Conservation (phyloP, 2,113 vertebrate species). For the Cygnus atratus region DNA sequence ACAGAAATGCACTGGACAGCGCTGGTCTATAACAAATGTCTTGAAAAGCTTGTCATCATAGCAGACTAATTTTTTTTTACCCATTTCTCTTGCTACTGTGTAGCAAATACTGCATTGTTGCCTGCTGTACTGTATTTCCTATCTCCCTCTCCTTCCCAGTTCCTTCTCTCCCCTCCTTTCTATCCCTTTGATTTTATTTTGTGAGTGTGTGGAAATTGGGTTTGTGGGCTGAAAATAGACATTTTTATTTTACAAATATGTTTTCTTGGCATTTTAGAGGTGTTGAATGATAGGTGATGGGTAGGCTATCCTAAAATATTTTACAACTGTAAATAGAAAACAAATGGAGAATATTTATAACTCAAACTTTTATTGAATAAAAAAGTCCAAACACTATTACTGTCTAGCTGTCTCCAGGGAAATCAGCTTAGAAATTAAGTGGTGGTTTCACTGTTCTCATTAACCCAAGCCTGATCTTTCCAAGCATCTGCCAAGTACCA, state of each 20-base stretch:
- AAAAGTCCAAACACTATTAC: conserved; percentile 43
- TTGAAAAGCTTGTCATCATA: conserved; percentile 83
- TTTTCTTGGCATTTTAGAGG: conserved; percentile 83
- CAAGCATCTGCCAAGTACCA: neutral
- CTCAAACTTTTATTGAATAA: conserved; percentile 82
- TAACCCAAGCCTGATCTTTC: neutral
- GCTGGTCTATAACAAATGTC: conserved; percentile 93
- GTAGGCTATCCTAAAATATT: conserved; percentile 83
- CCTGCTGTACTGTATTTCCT: conserved; percentile 82
- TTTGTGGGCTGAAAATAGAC: conserved; percentile 71
- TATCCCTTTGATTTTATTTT: conserved; percentile 49
- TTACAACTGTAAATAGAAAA: conserved; percentile 90
- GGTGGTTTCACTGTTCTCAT: neutral
- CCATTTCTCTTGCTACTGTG: conserved; percentile 90
- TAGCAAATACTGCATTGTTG: conserved; percentile 83
- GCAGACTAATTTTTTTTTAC: conserved; percentile 59
- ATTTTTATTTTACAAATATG: conserved; percentile 82
- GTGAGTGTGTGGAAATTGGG: conserved; percentile 76
- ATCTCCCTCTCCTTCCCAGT: neutral
- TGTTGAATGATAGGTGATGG: conserved; percentile 75
- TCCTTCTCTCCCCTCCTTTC: neutral
- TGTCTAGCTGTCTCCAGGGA: neutral
- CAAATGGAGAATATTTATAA: conserved; percentile 89
- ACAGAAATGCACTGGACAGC: conserved; percentile 94
- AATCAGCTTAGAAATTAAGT: neutral